Evolutionary conservation across 2,113 vertebrate genomes (phyloP).

Genomic region (Semicossyphus pulcher): DNA sequence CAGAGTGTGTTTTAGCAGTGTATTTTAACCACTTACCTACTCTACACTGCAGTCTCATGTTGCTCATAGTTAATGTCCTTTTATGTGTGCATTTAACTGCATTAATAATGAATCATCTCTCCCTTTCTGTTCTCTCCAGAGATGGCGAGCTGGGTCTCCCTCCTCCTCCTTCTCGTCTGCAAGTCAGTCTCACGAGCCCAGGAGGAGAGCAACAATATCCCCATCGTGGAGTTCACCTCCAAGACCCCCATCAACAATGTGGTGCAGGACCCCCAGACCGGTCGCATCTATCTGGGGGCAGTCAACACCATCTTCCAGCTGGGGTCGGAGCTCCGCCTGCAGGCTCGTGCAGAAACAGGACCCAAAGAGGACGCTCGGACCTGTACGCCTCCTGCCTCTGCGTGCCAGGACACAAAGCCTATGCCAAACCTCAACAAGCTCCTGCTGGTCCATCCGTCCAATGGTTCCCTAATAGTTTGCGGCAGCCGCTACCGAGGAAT

Average conservation of each 20-base stretch:
- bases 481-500: conserved; percentile 95
- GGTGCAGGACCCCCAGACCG: conserved; percentile 86
- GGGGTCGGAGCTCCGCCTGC: conserved; percentile 70
- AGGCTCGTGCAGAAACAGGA: conserved; percentile 79
- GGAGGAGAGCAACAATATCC: conserved; percentile 30
- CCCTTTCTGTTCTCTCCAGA: conserved; percentile 67
- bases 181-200: conserved; percentile 45
- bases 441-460: conserved; percentile 85
- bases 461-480: conserved; percentile 87
- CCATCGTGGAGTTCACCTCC: conserved; percentile 70
- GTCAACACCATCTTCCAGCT: conserved; percentile 91
- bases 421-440: conserved; percentile 93
- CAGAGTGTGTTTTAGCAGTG: not conserved
- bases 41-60: not conserved
- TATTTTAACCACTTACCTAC: conserved; percentile 15
- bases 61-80: conserved; percentile 16
- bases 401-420: conserved; percentile 83
- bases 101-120: conserved; percentile 36
- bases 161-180: conserved; percentile 68
- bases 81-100: conserved; percentile 28
- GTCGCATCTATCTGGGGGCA: conserved; percentile 91
- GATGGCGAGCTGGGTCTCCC: conserved; percentile 81
- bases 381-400: conserved; percentile 90
- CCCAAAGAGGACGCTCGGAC: conserved; percentile 87
- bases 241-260: conserved; percentile 90